Evolutionary conservation across 2,113 vertebrate species (phyloP).

Genomic region (Centrocercus urophasianus): DNA sequence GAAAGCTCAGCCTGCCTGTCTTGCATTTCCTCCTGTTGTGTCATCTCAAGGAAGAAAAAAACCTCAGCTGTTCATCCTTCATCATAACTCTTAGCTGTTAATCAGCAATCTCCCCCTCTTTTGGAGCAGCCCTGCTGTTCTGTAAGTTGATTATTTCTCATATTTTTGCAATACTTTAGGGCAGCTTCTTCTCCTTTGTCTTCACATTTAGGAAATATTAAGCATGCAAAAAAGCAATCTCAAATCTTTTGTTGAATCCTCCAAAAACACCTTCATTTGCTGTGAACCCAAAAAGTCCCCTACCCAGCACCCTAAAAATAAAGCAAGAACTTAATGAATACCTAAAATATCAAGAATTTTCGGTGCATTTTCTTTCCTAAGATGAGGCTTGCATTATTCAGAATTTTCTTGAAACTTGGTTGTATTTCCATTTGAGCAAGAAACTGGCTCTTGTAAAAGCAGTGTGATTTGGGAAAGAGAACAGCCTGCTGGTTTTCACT

Average conservation of each 20-base stretch:
- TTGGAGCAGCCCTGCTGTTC: background rate
- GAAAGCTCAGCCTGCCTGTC: slow-evolving; percentile 38
- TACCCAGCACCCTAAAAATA: background rate
- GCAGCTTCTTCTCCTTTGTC: background rate
- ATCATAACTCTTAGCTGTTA: background rate
- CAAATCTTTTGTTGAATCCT: background rate
- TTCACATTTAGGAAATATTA: background rate
- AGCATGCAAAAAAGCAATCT: background rate
- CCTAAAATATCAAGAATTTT: background rate
- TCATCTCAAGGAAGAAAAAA: slow-evolving; percentile 52
- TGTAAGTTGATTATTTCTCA: background rate
- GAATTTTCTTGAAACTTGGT: background rate
- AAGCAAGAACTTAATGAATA: background rate
- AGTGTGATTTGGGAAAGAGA: background rate
- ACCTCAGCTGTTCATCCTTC: slow-evolving; percentile 4
- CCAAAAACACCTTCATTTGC: background rate
- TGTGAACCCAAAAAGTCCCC: background rate
- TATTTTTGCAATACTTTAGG: background rate
- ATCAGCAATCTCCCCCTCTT: background rate
- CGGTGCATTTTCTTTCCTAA: background rate
- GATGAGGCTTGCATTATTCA: background rate
- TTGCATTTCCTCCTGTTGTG: slow-evolving; percentile 43
- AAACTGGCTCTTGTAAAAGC: background rate
- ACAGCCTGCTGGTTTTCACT: background rate
- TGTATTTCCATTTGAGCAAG: background rate